Evolutionary conservation across 2,797 vertebrate genomes (phyloP).

Genomic region (Falco biarmicus): DNA sequence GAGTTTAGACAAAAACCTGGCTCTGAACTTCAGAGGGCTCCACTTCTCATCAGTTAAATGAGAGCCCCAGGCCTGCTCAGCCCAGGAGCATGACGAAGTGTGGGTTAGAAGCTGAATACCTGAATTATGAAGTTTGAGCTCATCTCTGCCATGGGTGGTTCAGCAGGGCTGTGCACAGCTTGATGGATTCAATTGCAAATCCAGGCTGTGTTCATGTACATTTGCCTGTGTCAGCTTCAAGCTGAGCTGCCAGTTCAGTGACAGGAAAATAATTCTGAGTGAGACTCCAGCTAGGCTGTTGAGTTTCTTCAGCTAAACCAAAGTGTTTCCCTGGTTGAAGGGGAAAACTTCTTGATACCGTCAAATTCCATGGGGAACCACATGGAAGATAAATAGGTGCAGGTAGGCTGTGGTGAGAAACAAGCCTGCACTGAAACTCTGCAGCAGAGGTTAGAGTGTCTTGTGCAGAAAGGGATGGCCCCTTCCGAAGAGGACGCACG

Average conservation of each 20-base stretch:
- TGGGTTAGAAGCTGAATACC: background rate
- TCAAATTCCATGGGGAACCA: background rate
- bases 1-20: background rate
- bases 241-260: background rate
- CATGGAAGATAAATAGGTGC: background rate
- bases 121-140: background rate
- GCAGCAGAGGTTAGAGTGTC: background rate
- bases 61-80: background rate
- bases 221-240: slow-evolving; percentile 11
- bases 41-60: background rate
- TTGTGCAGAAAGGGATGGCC: background rate
- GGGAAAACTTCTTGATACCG: background rate
- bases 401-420: background rate
- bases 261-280: background rate
- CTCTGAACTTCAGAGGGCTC: background rate
- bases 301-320: background rate
- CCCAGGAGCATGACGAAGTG: background rate
- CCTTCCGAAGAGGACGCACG: background rate
- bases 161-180: background rate
- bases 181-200: background rate
- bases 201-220: background rate
- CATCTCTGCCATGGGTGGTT: background rate
- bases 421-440: background rate
- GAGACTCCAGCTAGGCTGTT: background rate
- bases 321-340: background rate